These are phyloP conservation scores for Aegithalos caudatus DNA, from an alignment of 2,113 vertebrate species.

Conservation along the genomic window DNA sequence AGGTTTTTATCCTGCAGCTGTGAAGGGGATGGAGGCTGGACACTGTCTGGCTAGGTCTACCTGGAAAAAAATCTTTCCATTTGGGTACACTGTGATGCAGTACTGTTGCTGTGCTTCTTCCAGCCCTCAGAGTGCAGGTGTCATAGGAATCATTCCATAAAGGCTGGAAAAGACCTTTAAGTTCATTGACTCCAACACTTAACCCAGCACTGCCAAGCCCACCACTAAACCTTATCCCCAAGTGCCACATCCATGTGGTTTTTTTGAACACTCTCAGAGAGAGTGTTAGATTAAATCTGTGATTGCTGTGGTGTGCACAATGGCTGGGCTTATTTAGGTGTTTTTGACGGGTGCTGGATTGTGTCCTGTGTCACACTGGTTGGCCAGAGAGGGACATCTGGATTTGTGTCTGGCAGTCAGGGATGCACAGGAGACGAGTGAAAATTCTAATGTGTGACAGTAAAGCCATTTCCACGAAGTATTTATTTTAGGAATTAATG, in stretches of 20 bases:
- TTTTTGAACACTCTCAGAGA: not conserved
- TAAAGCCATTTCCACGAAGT: not conserved
- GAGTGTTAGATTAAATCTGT: not conserved
- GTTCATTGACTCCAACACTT: not conserved
- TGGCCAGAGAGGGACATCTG: not conserved
- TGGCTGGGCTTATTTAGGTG: not conserved
- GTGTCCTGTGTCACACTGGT: not conserved
- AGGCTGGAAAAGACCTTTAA: not conserved
- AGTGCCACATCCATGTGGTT: not conserved
- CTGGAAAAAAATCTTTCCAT: not conserved
- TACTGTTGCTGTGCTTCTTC: not conserved
- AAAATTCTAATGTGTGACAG: not conserved
- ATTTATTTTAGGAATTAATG: not conserved
- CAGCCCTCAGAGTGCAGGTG: not conserved
- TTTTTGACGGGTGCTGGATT: not conserved
- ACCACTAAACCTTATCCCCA: not conserved
- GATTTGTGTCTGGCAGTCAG: not conserved
- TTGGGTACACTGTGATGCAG: not conserved
- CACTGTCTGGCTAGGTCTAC: not conserved
- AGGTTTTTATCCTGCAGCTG: not conserved
- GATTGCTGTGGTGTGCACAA: not conserved
- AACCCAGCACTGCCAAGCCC: not conserved
- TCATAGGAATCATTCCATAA: not conserved
- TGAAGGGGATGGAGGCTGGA: not conserved
- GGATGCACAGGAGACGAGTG: rapidly evolving